Conservation (phyloP, 2,113 vertebrate genomes). For the Phyllostomus hastatus region DNA sequence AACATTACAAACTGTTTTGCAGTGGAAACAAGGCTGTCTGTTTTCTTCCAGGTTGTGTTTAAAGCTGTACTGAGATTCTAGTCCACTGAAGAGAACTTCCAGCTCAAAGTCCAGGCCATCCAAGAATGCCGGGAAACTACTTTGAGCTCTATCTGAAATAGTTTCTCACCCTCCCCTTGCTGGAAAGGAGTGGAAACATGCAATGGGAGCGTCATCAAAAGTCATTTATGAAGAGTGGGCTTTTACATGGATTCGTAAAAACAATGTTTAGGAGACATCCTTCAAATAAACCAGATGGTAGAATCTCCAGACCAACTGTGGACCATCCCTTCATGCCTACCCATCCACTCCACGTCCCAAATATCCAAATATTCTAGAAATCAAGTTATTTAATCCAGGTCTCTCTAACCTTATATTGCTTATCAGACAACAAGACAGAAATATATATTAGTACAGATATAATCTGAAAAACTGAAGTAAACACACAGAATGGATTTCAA, state of each 20-base stretch:
- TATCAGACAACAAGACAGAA: not conserved
- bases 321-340: not conserved
- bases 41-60: slow-evolving; percentile 13
- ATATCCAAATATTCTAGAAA: not conserved
- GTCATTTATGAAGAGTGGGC: not conserved
- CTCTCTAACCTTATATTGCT: not conserved
- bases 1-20: slow-evolving; percentile 27
- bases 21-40: not conserved
- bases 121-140: not conserved
- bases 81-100: slow-evolving; percentile 17
- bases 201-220: slow-evolving; percentile 2
- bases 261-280: not conserved
- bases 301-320: not conserved
- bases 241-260: not conserved
- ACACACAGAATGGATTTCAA: not conserved
- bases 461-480: not conserved
- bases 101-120: not conserved
- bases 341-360: not conserved
- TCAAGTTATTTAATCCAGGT: not conserved
- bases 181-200: not conserved
- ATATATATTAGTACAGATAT: not conserved
- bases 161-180: not conserved
- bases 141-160: not conserved
- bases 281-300: not conserved
- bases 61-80: slow-evolving; percentile 32